phyloP scores from a whole-genome alignment of 2,113 vertebrate genomes.

The Telmatochromis sp. region DNA sequence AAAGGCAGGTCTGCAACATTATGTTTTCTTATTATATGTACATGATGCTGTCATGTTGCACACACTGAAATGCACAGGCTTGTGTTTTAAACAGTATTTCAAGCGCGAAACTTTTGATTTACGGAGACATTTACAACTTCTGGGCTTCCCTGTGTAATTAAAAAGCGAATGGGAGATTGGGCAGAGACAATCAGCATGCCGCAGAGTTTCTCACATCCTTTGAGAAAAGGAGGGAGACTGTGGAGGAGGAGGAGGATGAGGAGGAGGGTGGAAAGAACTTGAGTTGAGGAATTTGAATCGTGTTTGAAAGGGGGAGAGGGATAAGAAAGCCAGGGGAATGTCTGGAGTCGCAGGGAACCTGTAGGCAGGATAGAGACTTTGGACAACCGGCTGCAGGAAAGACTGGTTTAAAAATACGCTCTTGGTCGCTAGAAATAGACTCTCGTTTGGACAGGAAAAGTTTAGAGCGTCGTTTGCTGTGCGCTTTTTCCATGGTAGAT shows the following conservation, averaged over 20 bases:
- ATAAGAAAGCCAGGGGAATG: conserved; percentile 17
- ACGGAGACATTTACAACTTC: not conserved
- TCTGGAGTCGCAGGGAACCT: conserved; percentile 19
- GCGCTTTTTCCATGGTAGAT: not conserved
- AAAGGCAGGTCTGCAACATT: not conserved
- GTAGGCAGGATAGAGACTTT: conserved; percentile 24
- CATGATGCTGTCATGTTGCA: not conserved
- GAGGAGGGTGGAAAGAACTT: conserved; percentile 56
- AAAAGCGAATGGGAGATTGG: conserved; percentile 48
- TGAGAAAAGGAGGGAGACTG: conserved; percentile 40
- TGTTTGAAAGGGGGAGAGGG: conserved; percentile 45
- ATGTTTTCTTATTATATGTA: not conserved
- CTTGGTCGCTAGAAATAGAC: conserved; percentile 1
- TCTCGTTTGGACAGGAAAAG: not conserved
- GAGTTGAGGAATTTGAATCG: conserved; percentile 72
- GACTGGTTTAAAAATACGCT: conserved; percentile 16
- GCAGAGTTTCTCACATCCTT: conserved; percentile 49
- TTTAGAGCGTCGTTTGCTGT: not conserved
- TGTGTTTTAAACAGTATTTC: not conserved
- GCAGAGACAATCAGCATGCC: conserved; percentile 39
- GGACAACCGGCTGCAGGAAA: not conserved
- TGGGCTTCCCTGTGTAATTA: conserved; percentile 36
- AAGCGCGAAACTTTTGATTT: not conserved
- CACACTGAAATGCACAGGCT: not conserved
- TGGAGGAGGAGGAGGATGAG: not conserved